Conservation (phyloP, 2,888 invertebrate genomes). For the Dinocampus coccinellae region DNA sequence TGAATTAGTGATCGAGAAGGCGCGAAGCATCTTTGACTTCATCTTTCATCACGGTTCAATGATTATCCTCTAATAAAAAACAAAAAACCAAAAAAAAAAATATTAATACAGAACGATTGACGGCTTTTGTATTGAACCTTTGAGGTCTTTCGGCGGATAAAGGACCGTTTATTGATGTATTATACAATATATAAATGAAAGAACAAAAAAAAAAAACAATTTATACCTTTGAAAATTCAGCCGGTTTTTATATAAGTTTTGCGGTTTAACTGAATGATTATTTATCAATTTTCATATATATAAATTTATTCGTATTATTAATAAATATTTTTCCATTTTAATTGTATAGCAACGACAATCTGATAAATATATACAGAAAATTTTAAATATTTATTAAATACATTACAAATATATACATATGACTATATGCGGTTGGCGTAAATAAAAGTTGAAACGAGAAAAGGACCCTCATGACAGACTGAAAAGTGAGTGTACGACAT, state of each 20-base stretch:
- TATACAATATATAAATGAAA: neutral
- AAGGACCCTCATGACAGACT: constrained; percentile 38
- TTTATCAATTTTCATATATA: neutral
- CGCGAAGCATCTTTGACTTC: constrained; percentile 19
- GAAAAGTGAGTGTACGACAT: constrained; percentile 28
- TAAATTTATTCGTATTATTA: neutral
- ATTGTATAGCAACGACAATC: no score
- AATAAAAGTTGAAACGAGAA: constrained; percentile 39
- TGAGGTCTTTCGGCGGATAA: neutral
- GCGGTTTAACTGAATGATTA: neutral
- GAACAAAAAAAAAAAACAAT: neutral
- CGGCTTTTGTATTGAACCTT: constrained; percentile 30
- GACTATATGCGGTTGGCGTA: neutral
- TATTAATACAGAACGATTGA: constrained; percentile 4
- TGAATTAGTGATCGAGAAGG: constrained; percentile 32
- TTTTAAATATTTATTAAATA: neutral
- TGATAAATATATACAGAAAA: neutral
- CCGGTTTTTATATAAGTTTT: neutral
- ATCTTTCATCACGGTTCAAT: constrained; percentile 30
- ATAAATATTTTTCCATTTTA: neutral
- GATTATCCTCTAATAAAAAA: constrained; percentile 3
- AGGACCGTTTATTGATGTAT: constrained; percentile 1
- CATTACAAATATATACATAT: neutral
- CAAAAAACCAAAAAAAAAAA: neutral
- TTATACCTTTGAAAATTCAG: no score